Percentiles rank a stretch among this genome's conserved stretches.
phyloP scores from a whole-genome alignment of 23 tunicate genomes.

The Phallusia fumigata region DNA sequence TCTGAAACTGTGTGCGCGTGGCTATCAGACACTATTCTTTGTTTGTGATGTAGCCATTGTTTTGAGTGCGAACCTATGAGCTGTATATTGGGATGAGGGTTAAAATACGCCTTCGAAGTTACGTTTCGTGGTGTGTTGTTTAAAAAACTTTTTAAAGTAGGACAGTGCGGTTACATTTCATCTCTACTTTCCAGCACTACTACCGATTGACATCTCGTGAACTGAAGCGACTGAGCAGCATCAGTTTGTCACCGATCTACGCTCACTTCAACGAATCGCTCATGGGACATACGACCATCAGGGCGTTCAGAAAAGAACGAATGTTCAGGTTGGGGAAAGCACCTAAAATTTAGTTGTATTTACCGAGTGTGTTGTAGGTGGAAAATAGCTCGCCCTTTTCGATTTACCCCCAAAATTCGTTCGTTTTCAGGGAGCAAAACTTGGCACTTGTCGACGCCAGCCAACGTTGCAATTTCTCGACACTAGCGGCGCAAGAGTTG shows the following conservation, averaged over 20 bases:
- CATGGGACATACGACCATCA: constrained; percentile 70
- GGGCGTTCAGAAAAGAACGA: constrained; percentile 58
- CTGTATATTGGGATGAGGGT: too few relatives aligned
- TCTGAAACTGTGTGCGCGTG: too few relatives aligned
- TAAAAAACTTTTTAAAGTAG: too few relatives aligned
- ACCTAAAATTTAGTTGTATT: too few relatives aligned
- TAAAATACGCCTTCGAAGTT: too few relatives aligned
- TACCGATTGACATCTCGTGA: constrained; percentile 87
- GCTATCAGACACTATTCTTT: too few relatives aligned
- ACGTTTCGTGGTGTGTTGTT: neutral
- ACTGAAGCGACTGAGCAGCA: constrained; percentile 81
- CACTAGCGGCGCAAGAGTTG: constrained; percentile 90
- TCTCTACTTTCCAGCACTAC: constrained; percentile 52
- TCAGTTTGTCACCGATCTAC: constrained; percentile 92
- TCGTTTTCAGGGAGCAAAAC: constrained; percentile 56
- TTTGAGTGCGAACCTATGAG: too few relatives aligned
- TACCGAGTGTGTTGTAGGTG: too few relatives aligned
- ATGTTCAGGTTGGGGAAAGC: constrained; percentile 38
- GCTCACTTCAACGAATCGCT: constrained; percentile 80
- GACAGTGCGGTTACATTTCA: too few relatives aligned
- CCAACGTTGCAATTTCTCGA: constrained; percentile 89
- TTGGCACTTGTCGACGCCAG: constrained; percentile 51
- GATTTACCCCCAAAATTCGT: too few relatives aligned
- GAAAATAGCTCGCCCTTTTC: too few relatives aligned
- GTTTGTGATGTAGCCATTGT: too few relatives aligned